Evolutionary conservation across 2,797 vertebrate species (phyloP), one percentile per base, ranked within the genome.

Genomic region (Chelon auratus): DNA sequence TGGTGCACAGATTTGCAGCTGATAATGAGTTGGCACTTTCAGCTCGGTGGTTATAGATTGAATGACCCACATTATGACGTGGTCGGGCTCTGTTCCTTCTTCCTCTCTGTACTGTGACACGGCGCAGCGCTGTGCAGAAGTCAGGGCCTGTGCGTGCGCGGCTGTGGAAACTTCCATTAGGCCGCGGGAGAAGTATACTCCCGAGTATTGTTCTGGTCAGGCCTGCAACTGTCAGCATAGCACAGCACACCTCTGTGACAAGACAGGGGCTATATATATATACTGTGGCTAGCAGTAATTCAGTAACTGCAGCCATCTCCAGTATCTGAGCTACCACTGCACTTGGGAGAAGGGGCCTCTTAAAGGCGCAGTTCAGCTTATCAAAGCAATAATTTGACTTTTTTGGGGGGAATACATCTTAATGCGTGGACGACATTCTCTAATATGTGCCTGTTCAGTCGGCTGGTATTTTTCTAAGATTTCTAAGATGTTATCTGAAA

Each of bases 171-270:
- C 82, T 90, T 91, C 75, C 85, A 86, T 73, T 57, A 43, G 62
- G 75, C 81, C 64, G 66, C 51, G 58, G 50, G 69, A 83, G 77
- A 68, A 75, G 64, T 67, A 75, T 75, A 67, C 83, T 75, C 79
- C 65, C 74, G 84, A 82, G 87, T 65, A 81, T 87, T 90, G 87
- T 91, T 89, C 67, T 84, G 78, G 71, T 84, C 76, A 85, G 72
- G 75, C 62, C 71, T 78, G 80, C 67, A 82, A 75, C 75, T 70
- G 80, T 82, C 78, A 86, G 81, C 68, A 77, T 36, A 75, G 66
- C 73, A 76, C 59, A 77, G 75, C 84, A 83, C 83, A 84, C 85
- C 72, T 89, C 80, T 71, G 58, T 84, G 77, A 87, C 82, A 88
- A 73, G 69, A 75, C 62, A 4, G 9, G 36, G 69, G 64, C 77